Conservation (phyloP, 2,113 vertebrate genomes). For the Nesoenas mayeri region DNA sequence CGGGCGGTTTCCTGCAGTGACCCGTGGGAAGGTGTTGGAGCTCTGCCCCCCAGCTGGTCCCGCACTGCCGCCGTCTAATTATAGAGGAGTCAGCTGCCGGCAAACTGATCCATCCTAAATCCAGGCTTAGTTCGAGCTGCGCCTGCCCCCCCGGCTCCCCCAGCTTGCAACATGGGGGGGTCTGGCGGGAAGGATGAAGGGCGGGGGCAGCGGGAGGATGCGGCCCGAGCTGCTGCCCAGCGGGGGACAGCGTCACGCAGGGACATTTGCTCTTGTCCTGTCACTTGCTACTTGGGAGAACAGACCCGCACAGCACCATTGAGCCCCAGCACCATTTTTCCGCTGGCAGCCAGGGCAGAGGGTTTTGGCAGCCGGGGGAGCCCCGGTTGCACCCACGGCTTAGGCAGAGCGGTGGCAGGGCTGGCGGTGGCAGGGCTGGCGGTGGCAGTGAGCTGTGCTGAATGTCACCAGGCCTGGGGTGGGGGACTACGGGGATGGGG, state of each 20-base stretch:
- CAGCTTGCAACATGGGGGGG: accelerated
- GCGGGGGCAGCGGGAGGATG: not conserved
- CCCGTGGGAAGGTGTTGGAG: not conserved
- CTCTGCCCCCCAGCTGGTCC: not conserved
- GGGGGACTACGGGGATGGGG: not conserved
- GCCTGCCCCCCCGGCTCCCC: not conserved
- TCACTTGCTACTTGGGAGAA: too few species aligned
- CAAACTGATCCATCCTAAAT: constrained; percentile 35
- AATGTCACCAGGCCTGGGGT: not conserved
- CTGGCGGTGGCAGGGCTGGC: not conserved
- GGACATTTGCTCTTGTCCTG: not conserved
- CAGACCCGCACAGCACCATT: too few species aligned
- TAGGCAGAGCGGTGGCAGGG: not conserved
- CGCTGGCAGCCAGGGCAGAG: accelerated
- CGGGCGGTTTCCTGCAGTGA: not conserved
- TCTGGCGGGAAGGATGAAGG: accelerated
- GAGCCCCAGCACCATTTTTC: not conserved
- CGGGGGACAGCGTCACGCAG: not conserved
- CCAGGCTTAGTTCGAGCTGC: not conserved
- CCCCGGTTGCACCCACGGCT: not conserved
- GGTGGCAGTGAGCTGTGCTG: accelerated
- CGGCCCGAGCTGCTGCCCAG: not conserved
- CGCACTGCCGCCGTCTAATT: not conserved
- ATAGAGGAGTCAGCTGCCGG: constrained; percentile 44
- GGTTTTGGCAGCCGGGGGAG: not conserved